These are phyloP conservation scores for Conops quadrifasciatus DNA, from an alignment of 2,888 invertebrate species.

Conservation along the genomic window DNA sequence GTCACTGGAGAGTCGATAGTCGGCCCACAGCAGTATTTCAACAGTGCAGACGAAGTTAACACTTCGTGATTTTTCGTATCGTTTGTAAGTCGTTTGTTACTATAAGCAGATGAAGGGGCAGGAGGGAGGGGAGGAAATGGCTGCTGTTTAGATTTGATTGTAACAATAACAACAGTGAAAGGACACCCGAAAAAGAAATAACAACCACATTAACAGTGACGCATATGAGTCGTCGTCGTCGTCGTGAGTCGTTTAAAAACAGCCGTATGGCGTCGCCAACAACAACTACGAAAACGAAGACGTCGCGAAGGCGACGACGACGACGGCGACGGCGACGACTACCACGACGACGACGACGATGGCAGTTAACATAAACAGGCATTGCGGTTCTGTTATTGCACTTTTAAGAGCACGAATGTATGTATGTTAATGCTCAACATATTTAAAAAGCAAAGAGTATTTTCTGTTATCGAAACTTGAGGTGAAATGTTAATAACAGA, in stretches of 20 bases:
- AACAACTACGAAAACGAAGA: not conserved
- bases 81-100: not conserved
- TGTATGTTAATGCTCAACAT: no score
- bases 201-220: not conserved
- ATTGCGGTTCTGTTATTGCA: conserved; percentile 41
- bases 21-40: conserved; percentile 29
- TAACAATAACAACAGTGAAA: conserved; percentile 40
- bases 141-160: conserved; percentile 19
- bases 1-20: conserved; percentile 17
- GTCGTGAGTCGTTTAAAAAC: conserved; percentile 18
- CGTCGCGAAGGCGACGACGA: not conserved
- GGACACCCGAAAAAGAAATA: not conserved
- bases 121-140: not conserved
- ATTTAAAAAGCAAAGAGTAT: no score
- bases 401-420: conserved; percentile 14
- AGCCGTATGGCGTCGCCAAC: not conserved
- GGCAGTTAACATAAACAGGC: conserved; percentile 48
- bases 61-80: conserved; percentile 21
- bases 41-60: conserved; percentile 34
- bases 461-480: no score
- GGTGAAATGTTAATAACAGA: no score
- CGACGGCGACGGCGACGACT: conserved; percentile 14
- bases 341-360: not conserved
- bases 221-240: conserved; percentile 42
- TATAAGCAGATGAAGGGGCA: not conserved